A percentile compares a stretch with the other conserved stretches of the same genome.
phyloP scores from a whole-genome alignment of 2,797 vertebrate genomes.

The Megalops cyprinoides region DNA sequence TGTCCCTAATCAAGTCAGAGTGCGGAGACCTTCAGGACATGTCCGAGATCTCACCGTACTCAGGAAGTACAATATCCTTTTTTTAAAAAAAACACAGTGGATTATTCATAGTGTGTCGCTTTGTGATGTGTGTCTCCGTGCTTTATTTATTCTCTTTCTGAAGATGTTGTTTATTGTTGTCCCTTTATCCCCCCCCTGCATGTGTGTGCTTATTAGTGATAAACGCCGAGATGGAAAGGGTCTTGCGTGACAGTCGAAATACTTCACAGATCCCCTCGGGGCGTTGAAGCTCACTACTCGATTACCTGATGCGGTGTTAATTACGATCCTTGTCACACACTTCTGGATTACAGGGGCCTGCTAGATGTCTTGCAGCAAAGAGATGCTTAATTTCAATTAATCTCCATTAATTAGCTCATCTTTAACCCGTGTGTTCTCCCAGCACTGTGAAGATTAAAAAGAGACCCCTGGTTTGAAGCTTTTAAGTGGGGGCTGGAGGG shows the following conservation, averaged over 20 bases:
- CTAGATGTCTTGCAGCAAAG: constrained; percentile 37
- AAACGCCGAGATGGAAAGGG: not conserved
- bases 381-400: constrained; percentile 68
- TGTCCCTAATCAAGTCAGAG: constrained; percentile 98
- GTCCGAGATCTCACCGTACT: constrained; percentile 96
- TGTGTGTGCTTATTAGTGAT: not conserved
- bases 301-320: constrained; percentile 15
- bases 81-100: constrained; percentile 15
- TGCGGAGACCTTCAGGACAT: constrained; percentile 97
- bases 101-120: no score
- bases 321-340: constrained; percentile 31
- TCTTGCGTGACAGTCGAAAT: constrained; percentile 14
- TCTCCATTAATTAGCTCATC: constrained; percentile 67
- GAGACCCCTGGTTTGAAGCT: constrained; percentile 66
- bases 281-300: not conserved
- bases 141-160: not conserved
- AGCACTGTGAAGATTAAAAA: constrained; percentile 73
- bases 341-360: constrained; percentile 23
- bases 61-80: constrained; percentile 99
- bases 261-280: constrained; percentile 19
- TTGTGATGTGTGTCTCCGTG: no score
- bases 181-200: not conserved
- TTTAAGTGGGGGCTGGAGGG: constrained; percentile 72
- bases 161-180: not conserved
- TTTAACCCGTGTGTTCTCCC: constrained; percentile 61